Base-by-base conservation (phyloP, 2,797 vertebrate genomes). In the Rousettus madagascariensis region DNA sequence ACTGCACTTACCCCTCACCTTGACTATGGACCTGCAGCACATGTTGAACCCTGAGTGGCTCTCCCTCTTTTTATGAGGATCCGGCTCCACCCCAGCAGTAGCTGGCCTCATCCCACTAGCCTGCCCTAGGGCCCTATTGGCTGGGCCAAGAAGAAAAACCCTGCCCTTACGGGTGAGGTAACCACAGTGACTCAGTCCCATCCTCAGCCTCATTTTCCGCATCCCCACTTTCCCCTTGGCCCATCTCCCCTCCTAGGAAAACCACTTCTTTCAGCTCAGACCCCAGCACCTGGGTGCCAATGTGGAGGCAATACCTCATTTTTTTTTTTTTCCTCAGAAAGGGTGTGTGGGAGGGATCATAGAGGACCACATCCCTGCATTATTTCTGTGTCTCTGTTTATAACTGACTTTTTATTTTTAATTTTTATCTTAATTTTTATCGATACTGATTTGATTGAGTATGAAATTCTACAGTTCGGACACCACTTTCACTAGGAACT, bases 1-100 rank as follows among this genome's bases (percentile, higher is more conserved):
- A 49, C 41, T 36, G 61, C 59, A 86, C 96, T 97, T 79, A 97
- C 97, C 84, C 1, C 8, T 93, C 86, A 85, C 94, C 84, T 90
- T 91, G 90, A n/a, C 53, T 65, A 30, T 66, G 86, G 41, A 4
- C 41, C 43, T 77, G 71, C 6, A 80, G 43, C 26, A 85, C n/a
- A 22, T 12, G 16, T 51, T 17, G 90, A 65, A 20, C 4, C 28
- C 5, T 0, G 12, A 30, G 28, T 6, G 6, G 26, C n/a, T 86
- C 30, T 20, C 36, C 22, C 22, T 79, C 59, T 65, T 41, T 74
- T 95, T 86, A 95, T 65, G 38, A 91, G 66, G 46, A 79, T 17
- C 46, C 51, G 53, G 46, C 41, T 65, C 68, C 86, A 86, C 69
- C 36, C 24, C 57, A 41, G 16, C 33, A 85, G 77, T 79, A 15